Conservation (phyloP, 2,888 invertebrate genomes). For the Heliconius erato region DNA sequence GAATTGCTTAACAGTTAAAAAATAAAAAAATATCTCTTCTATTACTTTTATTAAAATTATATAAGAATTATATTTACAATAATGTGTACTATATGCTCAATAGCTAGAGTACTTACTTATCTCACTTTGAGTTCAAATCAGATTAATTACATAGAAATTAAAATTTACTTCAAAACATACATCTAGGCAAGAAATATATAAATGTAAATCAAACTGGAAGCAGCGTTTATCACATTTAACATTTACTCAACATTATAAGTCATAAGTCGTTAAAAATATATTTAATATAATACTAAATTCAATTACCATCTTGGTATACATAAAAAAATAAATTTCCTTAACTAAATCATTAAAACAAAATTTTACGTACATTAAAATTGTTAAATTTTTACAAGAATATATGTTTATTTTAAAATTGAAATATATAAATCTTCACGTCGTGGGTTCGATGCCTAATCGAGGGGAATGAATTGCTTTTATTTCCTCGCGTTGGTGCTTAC, state of each 20-base stretch:
- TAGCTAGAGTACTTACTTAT: constrained; percentile 58
- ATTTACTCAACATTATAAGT: constrained; percentile 24
- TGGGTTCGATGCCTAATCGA: no score
- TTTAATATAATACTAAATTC: constrained; percentile 4
- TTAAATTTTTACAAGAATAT: not conserved
- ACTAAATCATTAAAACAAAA: not conserved
- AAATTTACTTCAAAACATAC: constrained; percentile 53
- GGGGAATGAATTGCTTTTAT: not conserved
- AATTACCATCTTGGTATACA: constrained; percentile 16
- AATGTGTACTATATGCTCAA: constrained; percentile 58
- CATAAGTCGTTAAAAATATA: constrained; percentile 2
- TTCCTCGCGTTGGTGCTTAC: not conserved
- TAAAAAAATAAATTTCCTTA: constrained; percentile 17
- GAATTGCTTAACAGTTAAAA: not conserved
- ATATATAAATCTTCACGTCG: not conserved
- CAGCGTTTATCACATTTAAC: constrained; percentile 52
- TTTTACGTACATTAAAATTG: constrained; percentile 5
- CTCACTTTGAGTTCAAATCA: constrained; percentile 63
- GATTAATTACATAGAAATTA: constrained; percentile 32
- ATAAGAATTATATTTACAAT: constrained; percentile 74
- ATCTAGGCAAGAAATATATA: constrained; percentile 60
- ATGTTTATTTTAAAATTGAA: not conserved
- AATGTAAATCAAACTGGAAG: constrained; percentile 59
- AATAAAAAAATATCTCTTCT: constrained; percentile 62
- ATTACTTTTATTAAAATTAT: constrained; percentile 76